These are phyloP conservation scores for Nerophis ophidion DNA, from an alignment of 2,113 vertebrate genomes.

Conservation along the genomic window DNA sequence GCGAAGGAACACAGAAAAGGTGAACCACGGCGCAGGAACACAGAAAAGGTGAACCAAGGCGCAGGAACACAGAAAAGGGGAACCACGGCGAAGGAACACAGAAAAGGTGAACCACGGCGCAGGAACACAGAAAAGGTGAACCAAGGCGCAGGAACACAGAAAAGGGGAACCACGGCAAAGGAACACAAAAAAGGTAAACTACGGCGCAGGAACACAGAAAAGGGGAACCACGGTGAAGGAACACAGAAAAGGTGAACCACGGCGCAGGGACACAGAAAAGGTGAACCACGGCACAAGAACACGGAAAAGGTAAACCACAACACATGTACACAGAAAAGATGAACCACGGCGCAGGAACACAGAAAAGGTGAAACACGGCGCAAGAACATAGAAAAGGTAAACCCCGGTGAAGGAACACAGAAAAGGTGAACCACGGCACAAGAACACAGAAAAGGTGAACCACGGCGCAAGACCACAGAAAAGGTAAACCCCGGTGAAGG, in stretches of 20 bases:
- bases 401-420: neutral
- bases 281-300: conserved; percentile 68
- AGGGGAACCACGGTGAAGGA: neutral
- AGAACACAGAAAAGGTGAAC: conserved; percentile 3
- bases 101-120: neutral
- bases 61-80: conserved; percentile 39
- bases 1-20: no score
- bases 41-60: neutral
- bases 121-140: neutral
- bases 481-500: no score
- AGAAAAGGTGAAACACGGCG: conserved; percentile 70
- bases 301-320: neutral
- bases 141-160: no score
- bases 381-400: conserved; percentile 2
- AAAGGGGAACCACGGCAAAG: conserved; percentile 71
- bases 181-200: neutral
- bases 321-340: neutral
- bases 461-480: no score
- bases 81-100: conserved; percentile 64
- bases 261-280: conserved; percentile 21
- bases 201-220: no score
- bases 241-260: neutral
- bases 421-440: neutral
- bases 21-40: conserved; percentile 2
- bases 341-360: neutral